phyloP scores from a whole-genome alignment of 2,797 vertebrate species.

The Myotis pilosus region DNA sequence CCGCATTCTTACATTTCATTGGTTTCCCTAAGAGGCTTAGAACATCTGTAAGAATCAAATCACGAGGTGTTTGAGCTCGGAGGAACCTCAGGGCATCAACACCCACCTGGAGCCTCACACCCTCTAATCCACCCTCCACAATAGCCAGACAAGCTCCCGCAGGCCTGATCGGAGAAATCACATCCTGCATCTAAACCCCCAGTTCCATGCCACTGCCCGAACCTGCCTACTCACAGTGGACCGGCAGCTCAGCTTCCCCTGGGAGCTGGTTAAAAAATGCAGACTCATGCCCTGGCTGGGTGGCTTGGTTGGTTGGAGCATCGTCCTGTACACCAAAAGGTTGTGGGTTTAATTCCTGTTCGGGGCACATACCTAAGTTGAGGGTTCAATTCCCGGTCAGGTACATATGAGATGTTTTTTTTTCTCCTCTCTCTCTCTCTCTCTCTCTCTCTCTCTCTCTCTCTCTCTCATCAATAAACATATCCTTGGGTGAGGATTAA shows the following conservation, averaged over 20 bases:
- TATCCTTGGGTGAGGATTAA: background rate
- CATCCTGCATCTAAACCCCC: fast-evolving
- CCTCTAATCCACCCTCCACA: background rate
- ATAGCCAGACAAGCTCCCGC: background rate
- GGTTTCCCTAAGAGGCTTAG: background rate
- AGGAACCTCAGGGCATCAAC: background rate
- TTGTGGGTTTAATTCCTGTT: too few relatives aligned
- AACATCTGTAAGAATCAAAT: background rate
- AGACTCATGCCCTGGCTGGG: background rate
- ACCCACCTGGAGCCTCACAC: background rate
- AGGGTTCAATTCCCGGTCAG: background rate
- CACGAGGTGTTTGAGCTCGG: background rate
- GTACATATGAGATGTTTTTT: background rate
- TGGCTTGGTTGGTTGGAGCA: background rate
- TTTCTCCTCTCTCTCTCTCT: background rate
- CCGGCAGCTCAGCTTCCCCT: fast-evolving
- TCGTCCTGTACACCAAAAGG: background rate
- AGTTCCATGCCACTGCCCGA: background rate
- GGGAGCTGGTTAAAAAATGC: background rate
- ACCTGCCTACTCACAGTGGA: background rate
- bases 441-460: background rate
- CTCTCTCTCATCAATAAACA: background rate
- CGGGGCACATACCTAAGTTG: background rate
- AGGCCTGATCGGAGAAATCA: background rate
- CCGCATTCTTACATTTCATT: background rate